Percentiles rank a stretch among this genome's conserved stretches.
Evolutionary conservation across 1,140 invertebrate species (phyloP).

Genomic region (Planococcus citri): DNA sequence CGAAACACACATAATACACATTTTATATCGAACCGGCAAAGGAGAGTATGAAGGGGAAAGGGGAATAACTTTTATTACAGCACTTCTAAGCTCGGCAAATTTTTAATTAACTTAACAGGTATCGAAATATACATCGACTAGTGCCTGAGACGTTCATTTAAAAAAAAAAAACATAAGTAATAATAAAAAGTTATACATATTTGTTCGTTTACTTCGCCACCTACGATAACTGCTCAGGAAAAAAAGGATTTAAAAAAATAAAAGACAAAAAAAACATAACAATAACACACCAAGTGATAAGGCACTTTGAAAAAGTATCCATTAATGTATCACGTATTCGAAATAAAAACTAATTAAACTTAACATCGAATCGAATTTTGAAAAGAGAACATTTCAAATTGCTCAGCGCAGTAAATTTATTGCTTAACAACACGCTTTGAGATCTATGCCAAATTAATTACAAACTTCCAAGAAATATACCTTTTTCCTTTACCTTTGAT

Average conservation of each 20-base stretch:
- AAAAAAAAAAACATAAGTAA: conserved; percentile 3
- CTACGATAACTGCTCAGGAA: background rate
- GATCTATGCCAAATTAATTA: conserved; percentile 4
- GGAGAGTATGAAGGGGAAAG: background rate
- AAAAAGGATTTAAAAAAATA: background rate
- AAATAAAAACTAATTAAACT: background rate
- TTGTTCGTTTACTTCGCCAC: background rate
- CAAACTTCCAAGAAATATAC: background rate
- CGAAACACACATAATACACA: background rate
- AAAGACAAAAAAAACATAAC: background rate
- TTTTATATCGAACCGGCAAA: too few species aligned
- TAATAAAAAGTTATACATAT: background rate
- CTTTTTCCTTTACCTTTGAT: background rate
- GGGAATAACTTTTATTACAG: background rate
- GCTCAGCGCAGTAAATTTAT: background rate
- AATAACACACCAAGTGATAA: conserved; percentile 5
- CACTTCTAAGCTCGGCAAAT: conserved; percentile 8
- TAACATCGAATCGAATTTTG: background rate
- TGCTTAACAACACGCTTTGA: background rate
- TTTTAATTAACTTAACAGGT: background rate
- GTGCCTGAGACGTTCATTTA: background rate
- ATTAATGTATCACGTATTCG: background rate
- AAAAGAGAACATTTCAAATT: background rate
- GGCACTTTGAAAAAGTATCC: background rate
- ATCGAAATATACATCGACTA: conserved; percentile 2